phyloP scores from a whole-genome alignment of 2,888 invertebrate genomes.

The Tinea pellionella region DNA sequence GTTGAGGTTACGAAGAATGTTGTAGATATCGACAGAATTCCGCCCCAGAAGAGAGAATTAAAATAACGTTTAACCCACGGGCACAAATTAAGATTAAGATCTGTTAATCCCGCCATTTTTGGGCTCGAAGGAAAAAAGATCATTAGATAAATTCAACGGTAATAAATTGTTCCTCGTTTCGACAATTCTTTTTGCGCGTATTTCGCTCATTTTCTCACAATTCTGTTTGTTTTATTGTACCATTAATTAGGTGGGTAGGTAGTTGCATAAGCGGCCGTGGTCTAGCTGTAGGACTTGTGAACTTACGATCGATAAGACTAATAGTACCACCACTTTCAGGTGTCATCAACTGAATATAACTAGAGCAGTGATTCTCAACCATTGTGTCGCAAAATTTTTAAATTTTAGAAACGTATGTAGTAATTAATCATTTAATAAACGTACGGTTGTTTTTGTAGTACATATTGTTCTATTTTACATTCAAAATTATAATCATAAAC shows the following conservation, averaged over 20 bases:
- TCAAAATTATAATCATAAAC: no score
- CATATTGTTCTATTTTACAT: no score
- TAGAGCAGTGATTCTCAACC: no score
- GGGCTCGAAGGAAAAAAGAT: not conserved
- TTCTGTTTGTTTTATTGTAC: not conserved
- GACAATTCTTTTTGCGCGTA: not conserved
- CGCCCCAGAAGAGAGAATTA: not conserved
- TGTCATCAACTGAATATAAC: no score
- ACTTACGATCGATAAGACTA: no score
- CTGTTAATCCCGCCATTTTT: constrained; percentile 11
- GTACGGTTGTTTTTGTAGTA: no score
- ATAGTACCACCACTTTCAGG: no score
- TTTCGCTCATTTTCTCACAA: not conserved
- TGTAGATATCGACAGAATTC: not conserved
- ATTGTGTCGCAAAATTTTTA: no score
- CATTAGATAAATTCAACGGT: constrained; percentile 6
- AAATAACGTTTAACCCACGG: constrained; percentile 1
- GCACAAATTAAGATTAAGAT: constrained; percentile 13
- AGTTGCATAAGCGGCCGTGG: no score
- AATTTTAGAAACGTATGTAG: no score
- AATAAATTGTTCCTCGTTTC: not conserved
- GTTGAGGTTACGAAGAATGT: not conserved
- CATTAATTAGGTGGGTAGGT: not conserved
- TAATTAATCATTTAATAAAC: no score
- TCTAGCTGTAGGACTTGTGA: no score